A percentile compares a stretch with the other conserved stretches of the same genome.
Evolutionary conservation across 2,113 vertebrate species (phyloP).

Genomic region (Pontoporia blainvillei): DNA sequence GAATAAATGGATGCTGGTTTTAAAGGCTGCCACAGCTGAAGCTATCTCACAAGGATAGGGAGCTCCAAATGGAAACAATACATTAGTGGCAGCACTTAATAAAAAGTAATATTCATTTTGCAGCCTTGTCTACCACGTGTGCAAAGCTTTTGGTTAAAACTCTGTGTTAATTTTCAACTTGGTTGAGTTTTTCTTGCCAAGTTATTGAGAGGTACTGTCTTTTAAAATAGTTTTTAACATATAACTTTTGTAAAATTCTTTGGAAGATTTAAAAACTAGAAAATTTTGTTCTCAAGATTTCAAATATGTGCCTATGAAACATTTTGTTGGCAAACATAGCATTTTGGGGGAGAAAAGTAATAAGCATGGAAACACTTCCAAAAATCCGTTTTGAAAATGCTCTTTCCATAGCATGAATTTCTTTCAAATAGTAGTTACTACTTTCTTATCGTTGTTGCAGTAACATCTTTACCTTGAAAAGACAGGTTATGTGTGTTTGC

Average conservation of each 20-base stretch:
- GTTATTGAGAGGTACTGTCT: neutral
- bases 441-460: neutral
- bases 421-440: neutral
- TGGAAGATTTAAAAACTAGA: conserved; percentile 7
- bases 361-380: neutral
- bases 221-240: neutral
- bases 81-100: neutral
- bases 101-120: neutral
- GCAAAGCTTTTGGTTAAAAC: neutral
- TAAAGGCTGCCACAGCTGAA: neutral
- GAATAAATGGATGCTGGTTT: neutral
- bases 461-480: neutral
- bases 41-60: neutral
- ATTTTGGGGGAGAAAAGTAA: neutral
- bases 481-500: neutral
- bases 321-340: neutral
- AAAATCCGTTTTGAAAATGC: conserved; percentile 16
- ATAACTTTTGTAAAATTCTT: neutral
- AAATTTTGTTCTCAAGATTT: conserved; percentile 3
- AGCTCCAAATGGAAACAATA: neutral
- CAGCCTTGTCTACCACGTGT: neutral
- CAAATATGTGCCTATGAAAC: neutral
- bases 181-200: neutral
- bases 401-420: neutral
- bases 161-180: conserved; percentile 9